A percentile compares a stretch with the other conserved stretches of the same genome.
Evolutionary conservation across 2,797 vertebrate species (phyloP).

Genomic region (Propithecus deckenii): DNA sequence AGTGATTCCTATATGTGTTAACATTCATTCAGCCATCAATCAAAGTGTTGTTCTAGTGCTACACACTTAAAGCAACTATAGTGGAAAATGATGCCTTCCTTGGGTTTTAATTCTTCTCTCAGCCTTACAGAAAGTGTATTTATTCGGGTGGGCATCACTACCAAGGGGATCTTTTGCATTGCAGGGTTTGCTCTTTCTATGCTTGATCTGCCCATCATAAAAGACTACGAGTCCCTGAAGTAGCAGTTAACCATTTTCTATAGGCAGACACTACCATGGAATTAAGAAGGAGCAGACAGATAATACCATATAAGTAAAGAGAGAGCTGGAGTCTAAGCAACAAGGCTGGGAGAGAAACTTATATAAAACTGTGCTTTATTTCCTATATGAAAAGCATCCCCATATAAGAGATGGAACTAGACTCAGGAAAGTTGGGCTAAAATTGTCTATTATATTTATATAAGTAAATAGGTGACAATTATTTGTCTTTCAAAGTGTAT

Average conservation of each 20-base stretch:
- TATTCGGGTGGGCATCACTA: not conserved
- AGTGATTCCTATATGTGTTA: not conserved
- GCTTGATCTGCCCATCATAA: not conserved
- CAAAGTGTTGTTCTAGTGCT: not conserved
- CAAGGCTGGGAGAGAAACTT: not conserved
- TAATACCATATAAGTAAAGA: not conserved
- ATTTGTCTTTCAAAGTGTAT: not conserved
- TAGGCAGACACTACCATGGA: not conserved
- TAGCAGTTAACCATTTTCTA: not conserved
- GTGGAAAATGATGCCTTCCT: not conserved
- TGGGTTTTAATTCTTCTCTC: conserved; percentile 8
- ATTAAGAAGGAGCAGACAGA: not conserved
- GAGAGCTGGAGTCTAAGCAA: not conserved
- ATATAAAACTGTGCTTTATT: not conserved
- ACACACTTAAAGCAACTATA: not conserved
- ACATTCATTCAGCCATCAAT: not conserved
- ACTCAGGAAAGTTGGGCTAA: not conserved
- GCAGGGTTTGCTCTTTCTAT: not conserved
- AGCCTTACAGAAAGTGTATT: not conserved
- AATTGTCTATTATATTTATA: not conserved
- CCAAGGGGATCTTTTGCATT: not conserved
- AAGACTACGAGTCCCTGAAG: not conserved
- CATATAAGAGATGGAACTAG: not conserved
- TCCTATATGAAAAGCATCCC: not conserved
- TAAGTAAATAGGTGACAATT: not conserved